Conservation (phyloP, 1,140 invertebrate genomes). For the Drosophila subobscura region DNA sequence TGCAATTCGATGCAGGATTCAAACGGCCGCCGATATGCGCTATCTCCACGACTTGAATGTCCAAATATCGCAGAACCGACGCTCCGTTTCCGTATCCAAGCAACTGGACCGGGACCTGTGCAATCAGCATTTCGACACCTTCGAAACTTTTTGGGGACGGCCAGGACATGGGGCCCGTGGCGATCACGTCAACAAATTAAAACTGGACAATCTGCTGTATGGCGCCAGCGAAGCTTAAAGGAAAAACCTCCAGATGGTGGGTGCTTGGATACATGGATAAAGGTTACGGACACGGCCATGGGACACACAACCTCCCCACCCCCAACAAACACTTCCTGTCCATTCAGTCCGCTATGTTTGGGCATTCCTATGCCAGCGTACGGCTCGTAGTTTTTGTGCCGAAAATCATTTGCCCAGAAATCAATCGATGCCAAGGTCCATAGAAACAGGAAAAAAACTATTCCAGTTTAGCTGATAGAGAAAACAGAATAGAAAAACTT, state of each 20-base stretch:
- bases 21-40: slow-evolving; percentile 69
- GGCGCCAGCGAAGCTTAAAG: slow-evolving; percentile 60
- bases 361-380: too few species aligned
- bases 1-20: slow-evolving; percentile 51
- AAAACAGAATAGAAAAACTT: slow-evolving; percentile 11
- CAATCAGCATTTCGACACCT: slow-evolving; percentile 87
- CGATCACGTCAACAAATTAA: slow-evolving; percentile 75
- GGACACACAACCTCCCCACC: slow-evolving; percentile 4
- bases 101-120: slow-evolving; percentile 85
- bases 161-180: slow-evolving; percentile 87
- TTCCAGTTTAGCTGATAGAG: slow-evolving; percentile 4
- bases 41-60: slow-evolving; percentile 81
- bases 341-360: too few species aligned
- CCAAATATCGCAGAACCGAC: slow-evolving; percentile 82
- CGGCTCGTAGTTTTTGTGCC: slow-evolving; percentile 60
- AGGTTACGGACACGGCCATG: background rate
- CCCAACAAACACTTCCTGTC: slow-evolving; percentile 28
- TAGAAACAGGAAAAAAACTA: slow-evolving; percentile 5
- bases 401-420: slow-evolving; percentile 57
- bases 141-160: slow-evolving; percentile 87
- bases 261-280: background rate
- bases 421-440: slow-evolving; percentile 49
- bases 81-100: slow-evolving; percentile 72
- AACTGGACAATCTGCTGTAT: slow-evolving; percentile 83
- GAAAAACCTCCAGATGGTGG: background rate